These are phyloP conservation scores for Blastomussa wellsi DNA, from an alignment of 92 coral and sea anemone genomes.

Conservation along the genomic window DNA sequence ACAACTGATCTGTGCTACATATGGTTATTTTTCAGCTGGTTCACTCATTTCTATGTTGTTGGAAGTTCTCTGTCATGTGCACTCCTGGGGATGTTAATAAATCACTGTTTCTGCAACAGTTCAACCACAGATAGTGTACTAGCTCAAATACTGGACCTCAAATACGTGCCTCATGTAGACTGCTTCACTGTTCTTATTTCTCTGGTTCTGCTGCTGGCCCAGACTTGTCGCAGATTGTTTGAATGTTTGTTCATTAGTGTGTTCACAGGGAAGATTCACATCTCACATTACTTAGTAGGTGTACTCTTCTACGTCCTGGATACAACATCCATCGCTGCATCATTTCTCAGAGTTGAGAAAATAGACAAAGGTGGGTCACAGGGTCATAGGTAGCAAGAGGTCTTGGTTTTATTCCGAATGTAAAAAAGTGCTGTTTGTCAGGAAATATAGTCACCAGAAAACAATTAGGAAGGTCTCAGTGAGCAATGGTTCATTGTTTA, in stretches of 20 bases:
- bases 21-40: constrained; percentile 69
- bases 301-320: constrained; percentile 72
- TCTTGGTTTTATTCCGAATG: too few relatives aligned
- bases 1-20: neutral
- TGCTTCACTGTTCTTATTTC: constrained; percentile 77
- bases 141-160: constrained; percentile 19
- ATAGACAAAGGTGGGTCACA: constrained; percentile 28
- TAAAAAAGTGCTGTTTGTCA: too few relatives aligned
- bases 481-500: too few relatives aligned
- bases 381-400: too few relatives aligned
- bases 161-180: constrained; percentile 39
- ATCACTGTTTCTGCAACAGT: constrained; percentile 46
- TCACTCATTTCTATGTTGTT: constrained; percentile 84
- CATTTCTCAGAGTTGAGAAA: constrained; percentile 38
- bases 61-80: constrained; percentile 63
- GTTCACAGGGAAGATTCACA: constrained; percentile 85
- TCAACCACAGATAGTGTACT: neutral
- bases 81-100: constrained; percentile 44
- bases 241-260: constrained; percentile 81
- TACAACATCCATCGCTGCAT: constrained; percentile 66
- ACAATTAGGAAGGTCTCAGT: too few relatives aligned
- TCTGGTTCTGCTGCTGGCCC: constrained; percentile 70
- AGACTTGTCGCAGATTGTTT: constrained; percentile 76
- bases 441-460: too few relatives aligned
- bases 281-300: constrained; percentile 78